phyloP scores from a whole-genome alignment of 1,140 invertebrate species.

The Sarcophaga bullata region DNA sequence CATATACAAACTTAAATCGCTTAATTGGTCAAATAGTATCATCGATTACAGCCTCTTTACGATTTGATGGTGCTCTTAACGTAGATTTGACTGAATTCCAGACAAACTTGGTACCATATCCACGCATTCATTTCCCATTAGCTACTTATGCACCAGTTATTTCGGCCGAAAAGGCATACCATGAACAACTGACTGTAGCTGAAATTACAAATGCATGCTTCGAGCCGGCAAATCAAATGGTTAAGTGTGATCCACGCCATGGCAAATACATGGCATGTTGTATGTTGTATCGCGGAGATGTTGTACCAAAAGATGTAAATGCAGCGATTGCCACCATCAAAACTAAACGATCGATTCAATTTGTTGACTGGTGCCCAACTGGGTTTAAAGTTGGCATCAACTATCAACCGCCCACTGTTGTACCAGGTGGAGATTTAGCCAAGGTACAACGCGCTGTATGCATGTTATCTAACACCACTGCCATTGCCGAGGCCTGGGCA shows the following conservation, averaged over 20 bases:
- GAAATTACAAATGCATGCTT: slow-evolving; percentile 93
- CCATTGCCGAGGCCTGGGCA: slow-evolving; percentile 82
- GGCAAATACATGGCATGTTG: slow-evolving; percentile 93
- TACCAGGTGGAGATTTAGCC: slow-evolving; percentile 83
- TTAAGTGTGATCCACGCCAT: slow-evolving; percentile 90
- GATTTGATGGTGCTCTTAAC: slow-evolving; percentile 90
- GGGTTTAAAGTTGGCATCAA: slow-evolving; percentile 87
- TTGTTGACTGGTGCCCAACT: slow-evolving; percentile 92
- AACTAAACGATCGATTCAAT: slow-evolving; percentile 85
- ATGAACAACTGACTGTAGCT: slow-evolving; percentile 82
- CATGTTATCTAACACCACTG: slow-evolving; percentile 87
- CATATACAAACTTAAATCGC: slow-evolving; percentile 82
- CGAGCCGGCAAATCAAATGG: slow-evolving; percentile 91
- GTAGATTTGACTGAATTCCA: slow-evolving; percentile 92
- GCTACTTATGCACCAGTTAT: slow-evolving; percentile 88
- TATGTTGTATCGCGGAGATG: slow-evolving; percentile 82
- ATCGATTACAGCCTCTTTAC: slow-evolving; percentile 89
- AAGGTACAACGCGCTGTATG: slow-evolving; percentile 79
- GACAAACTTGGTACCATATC: slow-evolving; percentile 87
- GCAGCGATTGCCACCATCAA: slow-evolving; percentile 87
- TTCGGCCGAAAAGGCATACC: slow-evolving; percentile 87
- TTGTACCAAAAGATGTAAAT: slow-evolving; percentile 84
- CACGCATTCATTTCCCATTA: slow-evolving; percentile 84
- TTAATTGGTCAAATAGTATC: slow-evolving; percentile 87
- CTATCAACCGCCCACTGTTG: slow-evolving; percentile 83